phyloP scores from a whole-genome alignment of 2,797 vertebrate genomes.

The Microcaecilia unicolor region DNA sequence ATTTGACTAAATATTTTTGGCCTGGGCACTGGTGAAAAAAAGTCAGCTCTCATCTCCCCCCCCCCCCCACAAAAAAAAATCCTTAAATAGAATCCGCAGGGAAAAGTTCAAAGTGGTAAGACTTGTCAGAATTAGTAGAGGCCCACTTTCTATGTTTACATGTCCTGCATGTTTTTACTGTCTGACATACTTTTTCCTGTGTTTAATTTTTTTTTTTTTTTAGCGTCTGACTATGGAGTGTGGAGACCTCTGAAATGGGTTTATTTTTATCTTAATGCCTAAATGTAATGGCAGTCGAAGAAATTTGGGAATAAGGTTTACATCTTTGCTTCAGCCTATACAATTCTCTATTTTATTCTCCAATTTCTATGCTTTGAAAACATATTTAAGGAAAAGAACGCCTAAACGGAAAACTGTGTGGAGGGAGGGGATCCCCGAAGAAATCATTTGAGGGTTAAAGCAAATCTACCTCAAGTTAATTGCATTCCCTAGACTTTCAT shows the following conservation, averaged over 20 bases:
- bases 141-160: conserved; percentile 26
- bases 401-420: too few relatives aligned
- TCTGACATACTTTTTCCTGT: conserved; percentile 3
- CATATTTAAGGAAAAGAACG: too few relatives aligned
- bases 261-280: not conserved
- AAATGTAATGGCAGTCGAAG: not conserved
- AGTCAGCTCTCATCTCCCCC: conserved; percentile 3
- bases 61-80: too few relatives aligned
- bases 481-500: too few relatives aligned
- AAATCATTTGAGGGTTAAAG: too few relatives aligned
- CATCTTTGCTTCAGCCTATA: not conserved
- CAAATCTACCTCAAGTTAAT: too few relatives aligned
- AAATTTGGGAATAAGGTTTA: not conserved
- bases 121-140: conserved; percentile 18
- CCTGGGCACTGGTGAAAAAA: not conserved
- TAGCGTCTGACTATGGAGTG: conserved; percentile 2
- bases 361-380: too few relatives aligned
- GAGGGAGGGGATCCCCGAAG: too few relatives aligned
- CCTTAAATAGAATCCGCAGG: conserved; percentile 10
- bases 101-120: conserved; percentile 18
- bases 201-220: not conserved
- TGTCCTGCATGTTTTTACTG: conserved; percentile 7
- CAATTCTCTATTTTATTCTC: conserved; percentile 2
- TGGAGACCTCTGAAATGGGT: not conserved
- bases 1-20: conserved; percentile 9